phyloP scores from a whole-genome alignment of 2,113 vertebrate species.

The Calyptomena viridis region DNA sequence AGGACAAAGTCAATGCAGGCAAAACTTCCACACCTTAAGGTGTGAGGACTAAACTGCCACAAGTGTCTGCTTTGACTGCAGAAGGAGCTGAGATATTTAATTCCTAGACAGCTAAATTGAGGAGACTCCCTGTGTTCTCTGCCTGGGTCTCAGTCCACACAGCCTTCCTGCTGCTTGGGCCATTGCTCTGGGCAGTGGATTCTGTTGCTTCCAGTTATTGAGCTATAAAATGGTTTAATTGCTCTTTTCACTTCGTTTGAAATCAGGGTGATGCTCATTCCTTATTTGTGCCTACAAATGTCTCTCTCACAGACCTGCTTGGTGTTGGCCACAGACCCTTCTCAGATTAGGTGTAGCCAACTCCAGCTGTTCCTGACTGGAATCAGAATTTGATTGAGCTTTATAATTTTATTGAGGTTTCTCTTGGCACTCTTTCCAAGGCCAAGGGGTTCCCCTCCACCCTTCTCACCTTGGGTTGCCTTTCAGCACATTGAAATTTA shows the following conservation, averaged over 20 bases:
- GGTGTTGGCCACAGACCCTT: background rate
- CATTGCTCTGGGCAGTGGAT: background rate
- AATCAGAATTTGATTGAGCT: background rate
- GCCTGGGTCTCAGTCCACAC: background rate
- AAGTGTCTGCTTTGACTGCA: background rate
- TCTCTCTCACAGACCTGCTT: background rate
- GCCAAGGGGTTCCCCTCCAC: background rate
- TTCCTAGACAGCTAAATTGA: background rate
- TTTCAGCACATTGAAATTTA: background rate
- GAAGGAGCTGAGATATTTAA: background rate
- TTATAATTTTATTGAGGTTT: background rate
- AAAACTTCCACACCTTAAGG: background rate
- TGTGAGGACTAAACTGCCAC: background rate
- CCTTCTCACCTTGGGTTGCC: background rate
- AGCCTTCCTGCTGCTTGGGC: background rate
- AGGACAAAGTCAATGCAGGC: background rate
- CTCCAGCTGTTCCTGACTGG: background rate
- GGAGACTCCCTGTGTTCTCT: background rate
- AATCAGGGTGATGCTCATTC: background rate
- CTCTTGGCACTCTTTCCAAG: accelerated
- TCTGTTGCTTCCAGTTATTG: background rate
- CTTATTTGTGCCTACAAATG: background rate
- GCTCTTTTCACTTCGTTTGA: background rate
- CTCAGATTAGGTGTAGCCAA: background rate
- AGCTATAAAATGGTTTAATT: background rate